These are phyloP conservation scores for Rotaria macrura DNA, from an alignment of 2,888 invertebrate species.

Conservation along the genomic window DNA sequence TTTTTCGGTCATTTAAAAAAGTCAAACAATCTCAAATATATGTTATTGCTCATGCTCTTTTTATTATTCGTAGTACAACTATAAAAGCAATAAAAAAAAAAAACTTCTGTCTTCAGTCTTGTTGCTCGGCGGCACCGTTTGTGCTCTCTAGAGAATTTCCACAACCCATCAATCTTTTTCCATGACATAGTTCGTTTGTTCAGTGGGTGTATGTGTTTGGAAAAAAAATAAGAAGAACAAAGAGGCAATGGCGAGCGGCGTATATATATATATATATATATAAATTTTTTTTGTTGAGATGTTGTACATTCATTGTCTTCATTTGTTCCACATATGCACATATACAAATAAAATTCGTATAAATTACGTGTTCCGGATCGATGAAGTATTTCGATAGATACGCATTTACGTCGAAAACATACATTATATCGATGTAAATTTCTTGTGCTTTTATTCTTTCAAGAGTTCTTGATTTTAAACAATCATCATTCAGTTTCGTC, in stretches of 20 bases:
- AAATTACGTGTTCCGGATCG: not conserved
- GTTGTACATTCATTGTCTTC: not conserved
- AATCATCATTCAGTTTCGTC: not conserved
- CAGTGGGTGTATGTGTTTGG: not conserved
- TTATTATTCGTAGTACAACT: not conserved
- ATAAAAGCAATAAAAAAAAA: not conserved
- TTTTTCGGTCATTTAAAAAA: not conserved
- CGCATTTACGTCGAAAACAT: too few species aligned
- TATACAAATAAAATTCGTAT: not conserved
- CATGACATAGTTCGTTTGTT: not conserved
- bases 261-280: not conserved
- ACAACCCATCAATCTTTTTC: conserved; percentile 10
- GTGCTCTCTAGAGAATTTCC: conserved; percentile 3
- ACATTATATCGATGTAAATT: not conserved
- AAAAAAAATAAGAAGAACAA: conserved; percentile 10
- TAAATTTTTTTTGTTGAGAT: not conserved
- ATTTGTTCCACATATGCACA: not conserved
- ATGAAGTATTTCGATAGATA: not conserved
- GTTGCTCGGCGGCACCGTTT: not conserved
- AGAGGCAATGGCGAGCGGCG: not conserved
- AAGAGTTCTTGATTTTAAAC: not conserved
- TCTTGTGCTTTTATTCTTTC: not conserved
- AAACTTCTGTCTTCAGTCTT: not conserved
- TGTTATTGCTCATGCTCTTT: not conserved
- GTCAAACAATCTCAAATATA: not conserved